A percentile compares a stretch with the other conserved stretches of the same genome.
These are phyloP conservation scores for Neoscelio sp. DNA, from an alignment of 2,888 invertebrate species.

Conservation along the genomic window DNA sequence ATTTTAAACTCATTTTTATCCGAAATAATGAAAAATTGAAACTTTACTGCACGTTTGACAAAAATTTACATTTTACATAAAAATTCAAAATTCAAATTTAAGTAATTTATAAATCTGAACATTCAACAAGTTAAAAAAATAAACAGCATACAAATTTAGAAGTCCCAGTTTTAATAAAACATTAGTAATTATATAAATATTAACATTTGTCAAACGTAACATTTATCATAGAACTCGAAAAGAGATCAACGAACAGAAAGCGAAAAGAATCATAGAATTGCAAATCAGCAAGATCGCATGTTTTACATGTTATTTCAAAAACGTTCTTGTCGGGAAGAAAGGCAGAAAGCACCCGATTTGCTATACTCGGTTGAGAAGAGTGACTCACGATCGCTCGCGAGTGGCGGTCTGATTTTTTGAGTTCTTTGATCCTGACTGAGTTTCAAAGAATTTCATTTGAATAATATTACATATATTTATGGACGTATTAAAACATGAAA, in stretches of 20 bases:
- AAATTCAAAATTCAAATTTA: too few relatives aligned
- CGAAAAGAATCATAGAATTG: slow-evolving; percentile 58
- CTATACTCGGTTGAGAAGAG: slow-evolving; percentile 27
- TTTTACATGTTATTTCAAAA: slow-evolving; percentile 62
- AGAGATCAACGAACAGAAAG: slow-evolving; percentile 53
- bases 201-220: background rate
- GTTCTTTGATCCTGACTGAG: slow-evolving; percentile 56
- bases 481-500: slow-evolving; percentile 1
- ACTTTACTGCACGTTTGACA: too few relatives aligned
- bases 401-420: slow-evolving; percentile 61
- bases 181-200: too few relatives aligned
- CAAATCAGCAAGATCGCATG: slow-evolving; percentile 56
- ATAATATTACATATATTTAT: slow-evolving; percentile 49
- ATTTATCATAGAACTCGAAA: slow-evolving; percentile 14
- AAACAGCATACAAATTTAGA: too few relatives aligned
- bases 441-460: slow-evolving; percentile 54
- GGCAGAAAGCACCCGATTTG: slow-evolving; percentile 49
- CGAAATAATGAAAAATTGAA: too few relatives aligned
- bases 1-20: too few relatives aligned
- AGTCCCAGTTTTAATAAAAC: too few relatives aligned
- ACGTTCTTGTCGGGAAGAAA: slow-evolving; percentile 46
- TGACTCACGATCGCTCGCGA: slow-evolving; percentile 52
- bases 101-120: too few relatives aligned
- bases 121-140: too few relatives aligned
- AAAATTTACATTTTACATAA: too few relatives aligned